A percentile compares a stretch with the other conserved stretches of the same genome.
These are phyloP conservation scores for Lasioglossum villosulum DNA, from an alignment of 2,888 invertebrate genomes.

Conservation along the genomic window DNA sequence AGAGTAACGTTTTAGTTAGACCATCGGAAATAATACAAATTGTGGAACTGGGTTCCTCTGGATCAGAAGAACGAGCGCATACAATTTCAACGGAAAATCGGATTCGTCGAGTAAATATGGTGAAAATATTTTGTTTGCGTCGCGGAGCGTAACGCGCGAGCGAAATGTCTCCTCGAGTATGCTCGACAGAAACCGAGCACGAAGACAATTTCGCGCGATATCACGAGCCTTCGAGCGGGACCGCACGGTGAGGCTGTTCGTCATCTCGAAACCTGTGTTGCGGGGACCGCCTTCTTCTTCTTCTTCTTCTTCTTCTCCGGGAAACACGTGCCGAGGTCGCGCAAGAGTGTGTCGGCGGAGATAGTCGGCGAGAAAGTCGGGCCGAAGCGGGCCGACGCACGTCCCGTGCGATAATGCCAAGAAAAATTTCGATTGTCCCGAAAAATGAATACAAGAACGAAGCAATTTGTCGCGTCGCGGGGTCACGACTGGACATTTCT, in stretches of 20 bases:
- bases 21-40: background rate
- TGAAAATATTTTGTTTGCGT: constrained; percentile 36
- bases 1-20: background rate
- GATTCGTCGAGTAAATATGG: constrained; percentile 31
- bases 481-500: constrained; percentile 29
- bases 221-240: constrained; percentile 46
- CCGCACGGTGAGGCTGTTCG: constrained; percentile 57
- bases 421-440: constrained; percentile 47
- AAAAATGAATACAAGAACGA: constrained; percentile 53
- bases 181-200: constrained; percentile 37
- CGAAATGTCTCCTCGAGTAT: constrained; percentile 7
- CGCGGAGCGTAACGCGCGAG: constrained; percentile 12
- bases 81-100: background rate
- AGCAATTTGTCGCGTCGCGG: constrained; percentile 48
- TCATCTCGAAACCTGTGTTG: constrained; percentile 49
- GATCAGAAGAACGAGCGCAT: background rate
- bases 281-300: constrained; percentile 34
- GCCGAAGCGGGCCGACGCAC: constrained; percentile 27
- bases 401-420: constrained; percentile 52
- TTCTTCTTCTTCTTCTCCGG: constrained; percentile 34
- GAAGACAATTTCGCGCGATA: constrained; percentile 60
- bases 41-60: background rate
- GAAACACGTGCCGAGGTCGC: constrained; percentile 32
- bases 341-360: constrained; percentile 37
- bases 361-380: constrained; percentile 37